Evolutionary conservation across 2,888 invertebrate species (phyloP), one percentile per base, ranked within the genome.

Genomic region (Cotesia congregata): DNA sequence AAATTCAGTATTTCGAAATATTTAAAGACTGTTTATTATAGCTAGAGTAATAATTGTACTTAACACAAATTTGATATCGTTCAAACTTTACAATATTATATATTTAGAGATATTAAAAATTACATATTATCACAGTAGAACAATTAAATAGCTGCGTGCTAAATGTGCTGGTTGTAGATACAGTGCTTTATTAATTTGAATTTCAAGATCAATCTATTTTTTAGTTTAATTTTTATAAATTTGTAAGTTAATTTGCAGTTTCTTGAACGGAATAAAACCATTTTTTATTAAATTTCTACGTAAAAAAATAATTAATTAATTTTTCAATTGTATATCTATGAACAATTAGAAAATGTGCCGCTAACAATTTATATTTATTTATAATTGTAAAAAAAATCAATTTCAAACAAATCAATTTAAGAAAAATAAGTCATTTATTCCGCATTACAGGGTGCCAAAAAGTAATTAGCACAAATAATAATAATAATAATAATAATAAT

Each of bases 381-480:
- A 61, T 41, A 65, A 75, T 65, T 75, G 69, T 61, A 41, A 69
- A 59, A 67, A 61, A 30, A 60, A 65, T 70, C 76, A 76, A 30
- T 72, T 76, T 71, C 72, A 76, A 67, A 72, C 67, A 67, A 61
- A 60, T 61, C 62, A 7, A 17, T 12, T 60, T 38, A 39, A 17
- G 15, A 59, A 62, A 39, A 38, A 71, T 2, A 6, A 61, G 12
- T 61, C 5, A 59, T 41, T 50, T 59, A 9, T 60, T 38, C 38
- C 5, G 3, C 38, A n/a, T n/a, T 30, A 76, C 72, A 64, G 68
- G 68, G 76, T 72, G 76, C 76, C 76, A 76, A 76, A 41, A 64
- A 39, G 17, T 12, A 38, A 60, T n/a, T 30, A 30, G 15, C 20
- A 70, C 5, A 71, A 67, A 7, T 64, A n/a, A 41, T 64, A 75